A percentile compares a stretch with the other conserved stretches of the same genome.
phyloP scores from a whole-genome alignment of 2,797 vertebrate species.

The Eupleurogrammus muticus region DNA sequence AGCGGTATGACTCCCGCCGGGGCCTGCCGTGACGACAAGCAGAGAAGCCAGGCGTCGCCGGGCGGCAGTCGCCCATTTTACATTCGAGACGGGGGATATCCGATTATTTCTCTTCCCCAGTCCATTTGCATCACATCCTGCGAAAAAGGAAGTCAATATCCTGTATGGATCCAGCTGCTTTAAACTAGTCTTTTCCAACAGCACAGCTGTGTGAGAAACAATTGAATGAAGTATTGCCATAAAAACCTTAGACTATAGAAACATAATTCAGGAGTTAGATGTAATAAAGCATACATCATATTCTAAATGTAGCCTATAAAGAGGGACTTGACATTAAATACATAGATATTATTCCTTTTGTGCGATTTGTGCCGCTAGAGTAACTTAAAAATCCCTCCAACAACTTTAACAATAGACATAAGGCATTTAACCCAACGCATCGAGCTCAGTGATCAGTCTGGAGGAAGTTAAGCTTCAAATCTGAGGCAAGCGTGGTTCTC shows the following conservation, averaged over 20 bases:
- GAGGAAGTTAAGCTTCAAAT: slow-evolving; percentile 9
- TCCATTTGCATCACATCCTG: slow-evolving; percentile 41
- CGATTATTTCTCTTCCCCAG: slow-evolving; percentile 40
- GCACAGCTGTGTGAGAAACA: not conserved
- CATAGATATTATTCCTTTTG: not conserved
- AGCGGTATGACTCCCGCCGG: slow-evolving; percentile 2
- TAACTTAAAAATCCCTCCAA: not conserved
- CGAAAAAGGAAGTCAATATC: slow-evolving; percentile 33
- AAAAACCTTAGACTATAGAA: not conserved
- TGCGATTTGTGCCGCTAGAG: not conserved
- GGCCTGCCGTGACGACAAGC: slow-evolving; percentile 4
- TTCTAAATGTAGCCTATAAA: not conserved
- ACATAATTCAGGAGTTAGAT: not conserved
- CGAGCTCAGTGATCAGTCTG: slow-evolving; percentile 20
- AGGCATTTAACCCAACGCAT: slow-evolving; percentile 4
- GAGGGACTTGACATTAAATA: not conserved
- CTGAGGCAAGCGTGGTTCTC: slow-evolving; percentile 34
- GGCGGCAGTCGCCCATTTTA: not conserved
- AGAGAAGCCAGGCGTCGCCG: slow-evolving; percentile 9
- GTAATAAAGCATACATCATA: too few species aligned
- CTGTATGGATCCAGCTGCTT: not conserved
- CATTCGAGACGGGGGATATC: slow-evolving; percentile 26
- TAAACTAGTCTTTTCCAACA: not conserved
- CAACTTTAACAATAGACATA: not conserved
- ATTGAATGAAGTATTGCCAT: not conserved